phyloP scores from a whole-genome alignment of 2,888 invertebrate genomes.

The Vanessa cardui region DNA sequence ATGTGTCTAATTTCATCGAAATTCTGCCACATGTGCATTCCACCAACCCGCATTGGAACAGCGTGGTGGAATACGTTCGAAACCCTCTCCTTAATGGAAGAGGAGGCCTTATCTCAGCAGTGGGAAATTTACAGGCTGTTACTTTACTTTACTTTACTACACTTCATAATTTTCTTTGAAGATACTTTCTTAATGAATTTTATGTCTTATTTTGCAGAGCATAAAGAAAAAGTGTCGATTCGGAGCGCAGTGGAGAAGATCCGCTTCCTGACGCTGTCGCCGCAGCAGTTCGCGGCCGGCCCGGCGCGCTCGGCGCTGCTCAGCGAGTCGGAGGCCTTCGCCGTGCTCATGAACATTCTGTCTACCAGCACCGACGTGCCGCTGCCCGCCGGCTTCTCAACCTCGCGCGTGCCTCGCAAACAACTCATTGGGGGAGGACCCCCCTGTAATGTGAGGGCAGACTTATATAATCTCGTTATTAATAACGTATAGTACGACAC shows the following conservation, averaged over 20 bases:
- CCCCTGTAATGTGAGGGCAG: slow-evolving; percentile 54
- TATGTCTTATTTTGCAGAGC: slow-evolving; percentile 44
- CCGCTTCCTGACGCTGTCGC: slow-evolving; percentile 89
- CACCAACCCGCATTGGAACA: no score
- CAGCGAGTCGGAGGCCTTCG: slow-evolving; percentile 89
- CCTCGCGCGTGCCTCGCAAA: slow-evolving; percentile 73
- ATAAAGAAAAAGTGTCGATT: slow-evolving; percentile 69
- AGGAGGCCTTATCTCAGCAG: no score
- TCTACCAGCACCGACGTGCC: slow-evolving; percentile 85
- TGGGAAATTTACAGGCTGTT: no score
- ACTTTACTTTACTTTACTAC: no score
- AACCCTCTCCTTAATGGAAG: no score
- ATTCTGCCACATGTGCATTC: no score
- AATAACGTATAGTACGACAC: no score
- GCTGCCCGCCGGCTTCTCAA: slow-evolving; percentile 89
- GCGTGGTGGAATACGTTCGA: no score
- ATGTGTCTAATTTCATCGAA: no score
- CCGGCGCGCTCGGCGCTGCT: slow-evolving; percentile 89
- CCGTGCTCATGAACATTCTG: slow-evolving; percentile 92
- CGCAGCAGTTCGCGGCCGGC: slow-evolving; percentile 92
- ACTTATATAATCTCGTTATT: no score
- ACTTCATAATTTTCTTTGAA: no score
- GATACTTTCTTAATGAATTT: no score
- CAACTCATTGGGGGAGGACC: slow-evolving; percentile 64
- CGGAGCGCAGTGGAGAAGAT: slow-evolving; percentile 89